Evolutionary conservation across 2,888 invertebrate species (phyloP).

Genomic region (Tridacna crocea): DNA sequence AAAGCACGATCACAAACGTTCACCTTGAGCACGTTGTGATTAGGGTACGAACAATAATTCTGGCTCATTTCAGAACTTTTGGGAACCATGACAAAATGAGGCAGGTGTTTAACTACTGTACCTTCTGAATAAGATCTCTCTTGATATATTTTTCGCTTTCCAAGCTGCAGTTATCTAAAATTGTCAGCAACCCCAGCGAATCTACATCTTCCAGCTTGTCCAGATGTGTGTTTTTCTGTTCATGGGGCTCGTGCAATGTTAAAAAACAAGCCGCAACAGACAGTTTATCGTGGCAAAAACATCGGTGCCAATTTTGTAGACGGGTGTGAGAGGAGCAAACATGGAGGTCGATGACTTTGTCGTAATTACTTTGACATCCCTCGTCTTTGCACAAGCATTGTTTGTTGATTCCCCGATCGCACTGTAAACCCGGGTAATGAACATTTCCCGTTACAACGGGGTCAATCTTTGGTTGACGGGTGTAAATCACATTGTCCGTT

Average conservation of each 20-base stretch:
- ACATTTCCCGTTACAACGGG: not conserved
- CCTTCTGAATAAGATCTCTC: not conserved
- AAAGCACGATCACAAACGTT: no score
- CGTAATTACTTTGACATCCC: not conserved
- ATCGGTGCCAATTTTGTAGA: conserved; percentile 12
- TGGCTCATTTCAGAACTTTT: no score
- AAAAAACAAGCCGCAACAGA: conserved; percentile 17
- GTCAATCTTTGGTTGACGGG: conserved; percentile 10
- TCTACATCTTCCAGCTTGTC: conserved; percentile 6
- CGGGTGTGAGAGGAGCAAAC: conserved; percentile 8
- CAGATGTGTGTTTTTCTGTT: conserved; percentile 6
- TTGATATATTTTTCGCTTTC: conserved; percentile 13
- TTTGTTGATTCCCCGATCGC: conserved; percentile 9
- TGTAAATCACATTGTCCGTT: not conserved
- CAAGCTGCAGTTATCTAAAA: conserved; percentile 7
- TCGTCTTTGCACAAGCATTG: conserved; percentile 7
- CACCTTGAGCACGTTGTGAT: no score
- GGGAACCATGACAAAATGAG: no score
- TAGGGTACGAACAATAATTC: no score
- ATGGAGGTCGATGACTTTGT: conserved; percentile 8
- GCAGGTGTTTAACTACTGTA: no score
- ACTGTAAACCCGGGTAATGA: not conserved
- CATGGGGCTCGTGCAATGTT: conserved; percentile 15
- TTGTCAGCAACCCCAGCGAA: conserved; percentile 14
- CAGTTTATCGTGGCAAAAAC: conserved; percentile 15